Conservation (phyloP, 1,140 invertebrate genomes). For the Eupeodes corollae region DNA sequence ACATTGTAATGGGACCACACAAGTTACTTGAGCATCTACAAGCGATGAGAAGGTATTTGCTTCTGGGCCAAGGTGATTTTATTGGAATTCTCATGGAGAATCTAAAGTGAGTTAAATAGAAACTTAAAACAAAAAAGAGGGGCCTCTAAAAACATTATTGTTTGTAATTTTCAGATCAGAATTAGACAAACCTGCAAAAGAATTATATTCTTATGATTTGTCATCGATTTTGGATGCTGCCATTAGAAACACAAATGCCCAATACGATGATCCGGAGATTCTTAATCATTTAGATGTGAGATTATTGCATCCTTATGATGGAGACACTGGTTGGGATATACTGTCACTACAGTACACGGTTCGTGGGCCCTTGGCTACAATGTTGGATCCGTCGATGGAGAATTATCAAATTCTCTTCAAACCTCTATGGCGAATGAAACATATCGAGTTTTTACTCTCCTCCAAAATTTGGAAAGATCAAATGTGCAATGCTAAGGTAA, state of each 20-base stretch:
- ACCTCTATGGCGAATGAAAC: slow-evolving; percentile 86
- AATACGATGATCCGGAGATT: slow-evolving; percentile 86
- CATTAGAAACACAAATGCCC: slow-evolving; percentile 86
- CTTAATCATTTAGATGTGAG: slow-evolving; percentile 77
- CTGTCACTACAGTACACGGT: slow-evolving; percentile 89
- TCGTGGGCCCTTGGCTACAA: slow-evolving; percentile 84
- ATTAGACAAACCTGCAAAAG: slow-evolving; percentile 76
- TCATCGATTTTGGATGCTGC: slow-evolving; percentile 83
- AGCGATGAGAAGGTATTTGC: slow-evolving; percentile 78
- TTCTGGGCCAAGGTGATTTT: slow-evolving; percentile 92
- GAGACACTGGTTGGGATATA: slow-evolving; percentile 91
- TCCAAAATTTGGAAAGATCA: slow-evolving; percentile 77
- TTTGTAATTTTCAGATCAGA: slow-evolving; percentile 63
- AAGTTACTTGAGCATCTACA: slow-evolving; percentile 84
- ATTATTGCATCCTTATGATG: slow-evolving; percentile 59
- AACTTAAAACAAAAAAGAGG: no score
- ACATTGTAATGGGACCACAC: slow-evolving; percentile 76
- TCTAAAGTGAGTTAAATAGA: slow-evolving; percentile 61
- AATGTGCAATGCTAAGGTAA: slow-evolving; percentile 61
- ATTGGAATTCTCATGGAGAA: slow-evolving; percentile 86
- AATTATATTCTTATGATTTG: slow-evolving; percentile 79
- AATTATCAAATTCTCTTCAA: slow-evolving; percentile 83
- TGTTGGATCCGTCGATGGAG: slow-evolving; percentile 76
- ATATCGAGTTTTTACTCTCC: slow-evolving; percentile 82
- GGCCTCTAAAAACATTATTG: no score